phyloP scores from a whole-genome alignment of 1,140 invertebrate genomes.

The Tetragonula clypearis region DNA sequence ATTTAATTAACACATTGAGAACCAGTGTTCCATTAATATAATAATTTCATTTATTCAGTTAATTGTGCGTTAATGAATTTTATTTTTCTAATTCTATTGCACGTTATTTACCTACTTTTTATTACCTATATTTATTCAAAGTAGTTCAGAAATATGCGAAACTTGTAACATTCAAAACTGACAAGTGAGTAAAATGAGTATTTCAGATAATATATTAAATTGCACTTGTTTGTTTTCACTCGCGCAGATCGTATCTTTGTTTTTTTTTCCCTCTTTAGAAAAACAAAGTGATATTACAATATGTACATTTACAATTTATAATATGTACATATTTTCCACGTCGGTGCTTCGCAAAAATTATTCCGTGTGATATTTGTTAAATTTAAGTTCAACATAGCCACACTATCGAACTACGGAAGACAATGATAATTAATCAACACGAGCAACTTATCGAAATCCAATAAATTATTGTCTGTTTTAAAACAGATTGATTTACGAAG shows the following conservation, averaged over 20 bases:
- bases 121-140: neutral
- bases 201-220: neutral
- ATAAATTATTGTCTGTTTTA: neutral
- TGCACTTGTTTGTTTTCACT: neutral
- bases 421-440: neutral
- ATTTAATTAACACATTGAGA: too few species aligned
- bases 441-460: neutral
- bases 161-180: neutral
- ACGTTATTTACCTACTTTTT: neutral
- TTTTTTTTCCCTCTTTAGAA: neutral
- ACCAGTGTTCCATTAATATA: too few species aligned
- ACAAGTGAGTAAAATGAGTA: neutral
- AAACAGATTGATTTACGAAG: neutral
- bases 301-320: too few species aligned
- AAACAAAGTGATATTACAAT: neutral
- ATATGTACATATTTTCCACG: too few species aligned
- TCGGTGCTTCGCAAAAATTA: neutral
- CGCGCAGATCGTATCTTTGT: neutral
- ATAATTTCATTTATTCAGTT: too few species aligned
- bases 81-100: neutral
- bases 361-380: neutral
- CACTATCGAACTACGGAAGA: too few species aligned
- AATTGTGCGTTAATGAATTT: neutral
- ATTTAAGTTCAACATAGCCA: too few species aligned
- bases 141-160: neutral